A percentile compares a stretch with the other conserved stretches of the same genome.
These are phyloP conservation scores for Saxidomus purpurata DNA, from an alignment of 1,140 invertebrate species.

Conservation along the genomic window DNA sequence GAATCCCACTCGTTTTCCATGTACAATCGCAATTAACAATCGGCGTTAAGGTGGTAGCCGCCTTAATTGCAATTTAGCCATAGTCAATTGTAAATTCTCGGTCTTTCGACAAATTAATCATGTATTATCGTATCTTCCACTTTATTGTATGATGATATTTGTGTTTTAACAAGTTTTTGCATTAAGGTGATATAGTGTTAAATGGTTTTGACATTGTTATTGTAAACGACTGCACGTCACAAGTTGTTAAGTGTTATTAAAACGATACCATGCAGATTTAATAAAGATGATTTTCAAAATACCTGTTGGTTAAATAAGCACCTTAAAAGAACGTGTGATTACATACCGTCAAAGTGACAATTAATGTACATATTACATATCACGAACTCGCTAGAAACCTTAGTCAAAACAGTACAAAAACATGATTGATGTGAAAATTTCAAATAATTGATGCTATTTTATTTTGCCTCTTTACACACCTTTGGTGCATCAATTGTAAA, in stretches of 20 bases:
- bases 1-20: background rate
- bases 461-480: too few relatives aligned
- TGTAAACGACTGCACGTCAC: background rate
- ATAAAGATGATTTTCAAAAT: slow-evolving; percentile 30
- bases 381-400: background rate
- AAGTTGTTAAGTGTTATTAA: background rate
- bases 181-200: slow-evolving; percentile 9
- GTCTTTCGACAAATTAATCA: slow-evolving; percentile 3
- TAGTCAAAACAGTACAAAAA: background rate
- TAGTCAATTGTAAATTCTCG: background rate
- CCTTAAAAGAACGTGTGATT: background rate
- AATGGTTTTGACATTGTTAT: slow-evolving; percentile 12
- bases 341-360: background rate
- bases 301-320: background rate
- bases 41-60: background rate
- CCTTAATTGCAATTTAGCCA: slow-evolving; percentile 44
- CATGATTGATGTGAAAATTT: too few relatives aligned
- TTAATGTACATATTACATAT: background rate
- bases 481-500: too few relatives aligned
- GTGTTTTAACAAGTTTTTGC: slow-evolving; percentile 23
- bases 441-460: too few relatives aligned
- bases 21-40: background rate
- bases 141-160: background rate
- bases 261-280: slow-evolving; percentile 6
- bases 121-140: slow-evolving; percentile 1